Base-by-base conservation (phyloP, 1,140 invertebrate genomes). In the Ganaspis sp. region DNA sequence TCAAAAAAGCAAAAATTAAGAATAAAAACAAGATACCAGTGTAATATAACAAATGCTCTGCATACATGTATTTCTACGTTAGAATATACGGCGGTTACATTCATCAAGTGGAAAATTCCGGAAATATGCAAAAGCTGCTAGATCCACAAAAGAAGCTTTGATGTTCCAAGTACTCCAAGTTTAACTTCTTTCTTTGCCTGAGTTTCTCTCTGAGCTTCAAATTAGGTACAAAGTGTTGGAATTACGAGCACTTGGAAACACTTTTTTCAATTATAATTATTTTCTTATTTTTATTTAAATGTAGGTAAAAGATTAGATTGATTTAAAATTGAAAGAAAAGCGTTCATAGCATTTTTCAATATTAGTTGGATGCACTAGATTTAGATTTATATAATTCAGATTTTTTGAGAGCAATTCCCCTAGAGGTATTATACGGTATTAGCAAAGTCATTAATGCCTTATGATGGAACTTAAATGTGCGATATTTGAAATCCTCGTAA, bases 41-140 rank as follows among this genome's bases (percentile, higher is more conserved):
- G 5, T n/a, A 17, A n/a, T 49, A n/a, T n/a, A 1, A 34, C 29
- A 34, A 6, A 40, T n/a, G n/a, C n/a, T 40, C n/a, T 49, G 11
- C n/a, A 49, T n/a, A 49, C 15, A 49, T 49, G 8, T 49, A 17
- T n/a, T 17, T n/a, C n/a, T 49, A 49, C 15, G 29, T 64, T 64
- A 12, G 12, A 29, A 29, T 64, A 64, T 64, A 26, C 15, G 23
- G 21, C n/a, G 58, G 58, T 26, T 64, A 64, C 58, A 64, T 64
- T 64, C 58, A 64, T 64, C 58, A 64, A 64, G 58, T 64, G 58
- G 58, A 29, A 64, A 64, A 64, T 64, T 64, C 58, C 23, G 58
- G 12, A 29, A 64, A 64, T 29, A 64, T 29, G 58, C 23, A 64
- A 64, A 21, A 64, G 58, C 58, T 64, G 12, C 58, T 64, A 64